Base-by-base conservation (phyloP, 37 sponge, comb jelly and placozoan genomes). In the Ianthella basta region DNA sequence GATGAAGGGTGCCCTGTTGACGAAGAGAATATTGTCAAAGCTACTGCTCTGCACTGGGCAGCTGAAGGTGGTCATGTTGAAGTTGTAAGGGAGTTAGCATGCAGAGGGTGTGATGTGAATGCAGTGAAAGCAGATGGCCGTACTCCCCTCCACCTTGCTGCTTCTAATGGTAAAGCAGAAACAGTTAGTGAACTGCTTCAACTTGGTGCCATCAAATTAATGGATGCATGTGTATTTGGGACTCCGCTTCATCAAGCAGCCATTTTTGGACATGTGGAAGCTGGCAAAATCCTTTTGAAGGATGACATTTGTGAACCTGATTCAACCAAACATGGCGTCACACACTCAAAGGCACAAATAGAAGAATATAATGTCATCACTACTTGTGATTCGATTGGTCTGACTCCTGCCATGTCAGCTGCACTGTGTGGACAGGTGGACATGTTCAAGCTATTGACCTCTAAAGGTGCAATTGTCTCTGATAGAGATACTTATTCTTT, bases 191-290 rank as follows among this genome's bases (percentile, higher is more conserved):
- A 75, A 44, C 53, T 75, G 2, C 5, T 75, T 2, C 15, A 41
- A 41, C 54, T 75, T 19, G 78, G 78, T 75, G 78, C 78, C 1
- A 15, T 20, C 0, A 41, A 3, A 8, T 40, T 10, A 19, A 13
- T 75, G 19, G 23, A 12, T 25, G 32, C 54, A 39, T 50, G 78
- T 36, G 15, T n/a, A 41, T 20, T 15, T 75, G 78, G 78, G 0
- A 75, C 78, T 21, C 50, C 53, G 6, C 78, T 75, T 41, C 78
- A 75, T 24, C 78, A 75, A 41, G 78, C 78, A 75, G 78, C 78
- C n/a, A n/a, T 75, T 40, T 24, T 15, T 14, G 19, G 54, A 1
- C 54, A 75, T 39, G 25, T 53, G 23, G 53, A 75, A 40, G 8
- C 37, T 75, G 41, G 37, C 4, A 50, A 8, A 40, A 53, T 24